Percentiles rank a stretch among this genome's conserved stretches.
phyloP scores from a whole-genome alignment of 1,140 invertebrate genomes.

The Rhagoletis pomonella region DNA sequence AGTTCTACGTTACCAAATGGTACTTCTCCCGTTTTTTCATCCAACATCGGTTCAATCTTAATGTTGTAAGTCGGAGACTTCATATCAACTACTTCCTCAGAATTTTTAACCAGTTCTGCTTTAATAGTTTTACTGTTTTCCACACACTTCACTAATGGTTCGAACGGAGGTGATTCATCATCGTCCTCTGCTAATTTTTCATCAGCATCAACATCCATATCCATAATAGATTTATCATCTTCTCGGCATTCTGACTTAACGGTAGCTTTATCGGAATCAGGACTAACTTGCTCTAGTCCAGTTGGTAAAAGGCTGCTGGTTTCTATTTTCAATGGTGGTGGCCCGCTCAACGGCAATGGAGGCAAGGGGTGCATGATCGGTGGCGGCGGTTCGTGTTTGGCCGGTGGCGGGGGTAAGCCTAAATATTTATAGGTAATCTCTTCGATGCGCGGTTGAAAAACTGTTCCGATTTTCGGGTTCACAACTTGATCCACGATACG shows the following conservation, averaged over 20 bases:
- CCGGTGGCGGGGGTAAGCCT: constrained; percentile 80
- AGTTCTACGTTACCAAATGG: neutral
- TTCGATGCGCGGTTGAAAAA: constrained; percentile 93
- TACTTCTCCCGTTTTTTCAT: neutral
- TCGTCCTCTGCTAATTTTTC: constrained; percentile 78
- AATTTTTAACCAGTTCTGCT: neutral
- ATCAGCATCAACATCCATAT: constrained; percentile 73
- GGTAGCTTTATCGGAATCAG: constrained; percentile 81
- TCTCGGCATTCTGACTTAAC: constrained; percentile 74
- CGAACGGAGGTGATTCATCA: constrained; percentile 82
- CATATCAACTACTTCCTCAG: neutral
- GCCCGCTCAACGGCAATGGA: constrained; percentile 71
- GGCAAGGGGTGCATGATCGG: constrained; percentile 79
- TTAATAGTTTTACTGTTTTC: neutral
- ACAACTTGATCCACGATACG: constrained; percentile 96
- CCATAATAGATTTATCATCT: constrained; percentile 64
- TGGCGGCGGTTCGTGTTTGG: constrained; percentile 68
- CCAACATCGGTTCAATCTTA: neutral
- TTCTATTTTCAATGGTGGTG: constrained; percentile 63
- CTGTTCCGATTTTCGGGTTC: constrained; percentile 90
- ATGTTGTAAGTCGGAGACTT: neutral
- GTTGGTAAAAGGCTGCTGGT: constrained; percentile 80
- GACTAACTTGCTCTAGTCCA: constrained; percentile 86
- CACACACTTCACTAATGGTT: constrained; percentile 76
- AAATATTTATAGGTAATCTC: constrained; percentile 91